Evolutionary conservation across 2,888 invertebrate species (phyloP).

Genomic region (Aphrophora alni): DNA sequence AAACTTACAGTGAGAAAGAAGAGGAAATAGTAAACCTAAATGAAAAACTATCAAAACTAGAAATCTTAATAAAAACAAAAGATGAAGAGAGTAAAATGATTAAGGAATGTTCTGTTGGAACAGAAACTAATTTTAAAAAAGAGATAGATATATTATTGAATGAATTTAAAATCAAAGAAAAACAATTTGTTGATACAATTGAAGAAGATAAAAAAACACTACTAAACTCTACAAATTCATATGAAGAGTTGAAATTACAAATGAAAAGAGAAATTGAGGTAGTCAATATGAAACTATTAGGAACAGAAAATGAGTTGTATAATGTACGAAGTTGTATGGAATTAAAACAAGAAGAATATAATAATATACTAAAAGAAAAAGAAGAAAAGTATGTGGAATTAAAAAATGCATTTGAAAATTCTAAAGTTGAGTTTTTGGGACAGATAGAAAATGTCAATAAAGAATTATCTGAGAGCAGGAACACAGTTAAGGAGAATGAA

Average conservation of each 20-base stretch:
- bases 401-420: neutral
- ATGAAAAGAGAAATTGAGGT: neutral
- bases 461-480: neutral
- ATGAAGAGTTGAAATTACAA: neutral
- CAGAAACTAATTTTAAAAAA: neutral
- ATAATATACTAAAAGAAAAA: neutral
- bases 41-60: neutral
- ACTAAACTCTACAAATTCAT: neutral
- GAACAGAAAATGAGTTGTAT: neutral
- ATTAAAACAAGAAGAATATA: neutral
- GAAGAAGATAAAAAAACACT: neutral
- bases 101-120: neutral
- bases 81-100: neutral
- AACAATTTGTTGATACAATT: neutral
- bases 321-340: neutral
- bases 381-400: neutral
- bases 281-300: neutral
- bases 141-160: neutral
- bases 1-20: neutral
- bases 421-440: neutral
- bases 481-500: neutral
- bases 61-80: neutral
- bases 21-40: neutral
- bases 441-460: neutral
- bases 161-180: slow-evolving; percentile 12